These are phyloP conservation scores for Coendou prehensilis DNA, from an alignment of 2,797 vertebrate genomes.

Conservation along the genomic window DNA sequence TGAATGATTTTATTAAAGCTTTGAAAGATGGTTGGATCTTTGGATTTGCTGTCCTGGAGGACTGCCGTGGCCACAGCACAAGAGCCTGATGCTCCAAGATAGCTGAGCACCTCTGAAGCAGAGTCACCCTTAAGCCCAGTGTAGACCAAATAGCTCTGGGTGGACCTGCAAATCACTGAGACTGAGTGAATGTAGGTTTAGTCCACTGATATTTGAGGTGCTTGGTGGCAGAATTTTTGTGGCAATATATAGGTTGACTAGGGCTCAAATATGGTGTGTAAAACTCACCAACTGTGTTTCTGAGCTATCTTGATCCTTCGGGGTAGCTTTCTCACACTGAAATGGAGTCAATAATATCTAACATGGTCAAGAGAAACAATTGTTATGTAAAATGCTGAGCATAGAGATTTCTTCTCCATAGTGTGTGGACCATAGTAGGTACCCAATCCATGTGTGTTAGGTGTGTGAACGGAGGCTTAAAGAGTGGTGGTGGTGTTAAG, in stretches of 20 bases:
- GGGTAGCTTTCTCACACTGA: neutral
- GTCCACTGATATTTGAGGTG: neutral
- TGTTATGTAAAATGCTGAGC: neutral
- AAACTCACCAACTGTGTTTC: neutral
- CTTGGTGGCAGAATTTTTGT: neutral
- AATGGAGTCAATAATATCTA: neutral
- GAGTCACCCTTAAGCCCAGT: neutral
- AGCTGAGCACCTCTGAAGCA: neutral
- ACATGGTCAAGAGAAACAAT: neutral
- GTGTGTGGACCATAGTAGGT: neutral
- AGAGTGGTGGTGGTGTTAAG: neutral
- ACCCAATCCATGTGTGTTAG: neutral
- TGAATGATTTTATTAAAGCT: neutral
- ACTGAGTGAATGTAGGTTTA: neutral
- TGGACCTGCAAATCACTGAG: neutral
- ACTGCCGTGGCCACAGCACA: neutral
- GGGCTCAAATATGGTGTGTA: neutral
- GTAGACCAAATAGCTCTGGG: neutral
- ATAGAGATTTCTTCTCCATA: neutral
- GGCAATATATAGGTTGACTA: neutral
- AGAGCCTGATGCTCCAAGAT: neutral
- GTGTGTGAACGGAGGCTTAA: neutral
- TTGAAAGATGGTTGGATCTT: neutral
- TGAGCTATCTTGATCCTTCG: neutral
- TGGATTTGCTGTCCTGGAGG: neutral